Conservation (phyloP, 2,888 invertebrate genomes). For the Gari tellinella region DNA sequence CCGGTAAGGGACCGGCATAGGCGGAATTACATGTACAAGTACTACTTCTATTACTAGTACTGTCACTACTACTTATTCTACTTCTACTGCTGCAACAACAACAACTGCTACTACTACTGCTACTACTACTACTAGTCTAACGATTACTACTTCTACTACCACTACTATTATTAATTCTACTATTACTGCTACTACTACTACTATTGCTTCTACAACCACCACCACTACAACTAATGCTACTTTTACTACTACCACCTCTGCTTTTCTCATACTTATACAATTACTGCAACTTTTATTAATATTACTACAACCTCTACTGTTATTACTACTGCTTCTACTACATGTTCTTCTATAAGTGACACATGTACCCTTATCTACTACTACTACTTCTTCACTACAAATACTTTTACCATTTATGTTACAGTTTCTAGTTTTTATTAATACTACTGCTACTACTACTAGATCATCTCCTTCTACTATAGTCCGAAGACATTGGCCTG, state of each 20-base stretch:
- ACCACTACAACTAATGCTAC: conserved; percentile 9
- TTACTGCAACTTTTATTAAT: conserved; percentile 10
- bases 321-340: conserved; percentile 1
- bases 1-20: too few relatives aligned
- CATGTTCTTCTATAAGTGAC: conserved; percentile 2
- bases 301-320: too few relatives aligned
- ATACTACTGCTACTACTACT: conserved; percentile 26
- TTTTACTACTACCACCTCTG: conserved; percentile 16
- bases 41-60: conserved; percentile 1
- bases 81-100: conserved; percentile 27
- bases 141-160: conserved; percentile 20
- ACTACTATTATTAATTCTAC: conserved; percentile 25
- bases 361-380: conserved; percentile 23
- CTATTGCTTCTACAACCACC: conserved; percentile 22
- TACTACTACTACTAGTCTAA: conserved; percentile 25
- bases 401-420: conserved; percentile 22
- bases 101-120: conserved; percentile 27
- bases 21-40: too few relatives aligned
- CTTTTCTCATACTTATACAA: conserved; percentile 13
- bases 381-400: conserved; percentile 29
- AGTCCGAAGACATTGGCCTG: too few relatives aligned
- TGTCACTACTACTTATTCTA: conserved; percentile 20
- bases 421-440: conserved; percentile 15
- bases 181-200: conserved; percentile 25
- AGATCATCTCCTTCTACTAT: too few relatives aligned